Percentiles rank a stretch among this genome's conserved stretches.
These are phyloP conservation scores for Podabrus alpinus DNA, from an alignment of 2,888 invertebrate genomes.

Conservation along the genomic window DNA sequence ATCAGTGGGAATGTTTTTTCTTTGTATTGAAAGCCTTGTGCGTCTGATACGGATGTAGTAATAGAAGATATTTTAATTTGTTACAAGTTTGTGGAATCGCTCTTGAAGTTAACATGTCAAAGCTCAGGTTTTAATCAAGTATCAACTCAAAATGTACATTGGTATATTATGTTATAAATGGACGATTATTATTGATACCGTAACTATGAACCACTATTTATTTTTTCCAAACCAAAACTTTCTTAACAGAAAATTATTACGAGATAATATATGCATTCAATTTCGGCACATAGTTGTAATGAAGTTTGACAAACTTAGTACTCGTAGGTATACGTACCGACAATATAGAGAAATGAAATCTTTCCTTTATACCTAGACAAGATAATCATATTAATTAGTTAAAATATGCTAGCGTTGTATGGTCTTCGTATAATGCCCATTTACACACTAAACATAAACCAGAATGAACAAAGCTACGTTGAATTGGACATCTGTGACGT, in stretches of 20 bases:
- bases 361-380: background rate
- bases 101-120: background rate
- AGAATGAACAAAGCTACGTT: conserved; percentile 35
- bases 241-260: background rate
- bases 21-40: background rate
- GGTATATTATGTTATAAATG: background rate
- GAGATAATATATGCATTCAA: background rate
- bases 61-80: background rate
- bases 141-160: background rate
- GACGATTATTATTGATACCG: too few relatives aligned
- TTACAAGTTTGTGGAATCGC: background rate
- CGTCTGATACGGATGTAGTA: background rate
- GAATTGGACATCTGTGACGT: conserved; percentile 43
- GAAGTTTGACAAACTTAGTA: background rate
- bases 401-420: background rate
- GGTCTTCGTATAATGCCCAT: conserved; percentile 32
- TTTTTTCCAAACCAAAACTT: background rate
- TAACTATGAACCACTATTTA: background rate
- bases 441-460: conserved; percentile 32
- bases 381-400: background rate
- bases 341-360: background rate
- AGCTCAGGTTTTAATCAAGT: background rate
- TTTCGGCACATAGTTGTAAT: background rate
- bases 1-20: background rate
- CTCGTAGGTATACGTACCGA: background rate